phyloP scores from a whole-genome alignment of 2,797 vertebrate genomes.

The Chaenodraco wilsoni region DNA sequence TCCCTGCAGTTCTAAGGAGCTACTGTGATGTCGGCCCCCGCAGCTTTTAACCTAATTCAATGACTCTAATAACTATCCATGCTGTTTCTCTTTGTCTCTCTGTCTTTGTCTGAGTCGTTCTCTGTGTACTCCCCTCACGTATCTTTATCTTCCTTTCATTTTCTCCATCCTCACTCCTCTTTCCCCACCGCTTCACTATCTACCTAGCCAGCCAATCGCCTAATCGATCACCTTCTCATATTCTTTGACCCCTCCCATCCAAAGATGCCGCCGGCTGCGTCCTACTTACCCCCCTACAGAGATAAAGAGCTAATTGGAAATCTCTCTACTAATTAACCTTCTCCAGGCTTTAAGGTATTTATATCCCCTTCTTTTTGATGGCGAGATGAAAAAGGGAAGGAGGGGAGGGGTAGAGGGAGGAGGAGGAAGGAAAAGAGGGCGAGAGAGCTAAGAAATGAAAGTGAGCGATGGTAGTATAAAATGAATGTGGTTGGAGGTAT shows the following conservation, averaged over 20 bases:
- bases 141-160: neutral
- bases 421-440: slow-evolving; percentile 14
- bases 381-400: slow-evolving; percentile 33
- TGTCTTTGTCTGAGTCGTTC: neutral
- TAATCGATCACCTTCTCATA: slow-evolving; percentile 46
- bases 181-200: slow-evolving; percentile 13
- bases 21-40: slow-evolving; percentile 15
- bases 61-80: slow-evolving; percentile 3
- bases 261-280: slow-evolving; percentile 74
- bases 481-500: slow-evolving; percentile 22
- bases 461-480: slow-evolving; percentile 38
- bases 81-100: neutral
- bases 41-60: neutral
- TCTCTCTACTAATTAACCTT: slow-evolving; percentile 87
- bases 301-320: slow-evolving; percentile 86
- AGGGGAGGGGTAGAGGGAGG: slow-evolving; percentile 13
- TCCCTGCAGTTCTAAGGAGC: slow-evolving; percentile 17
- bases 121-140: neutral
- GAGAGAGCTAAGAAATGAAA: slow-evolving; percentile 36
- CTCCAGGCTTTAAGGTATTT: slow-evolving; percentile 83
- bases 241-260: slow-evolving; percentile 15
- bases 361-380: slow-evolving; percentile 77
- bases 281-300: slow-evolving; percentile 84
- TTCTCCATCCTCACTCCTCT: slow-evolving; percentile 2
- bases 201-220: slow-evolving; percentile 35